Evolutionary conservation across 2,888 invertebrate genomes (phyloP), one percentile per base, ranked within the genome.

Genomic region (Ditula angustiorana): DNA sequence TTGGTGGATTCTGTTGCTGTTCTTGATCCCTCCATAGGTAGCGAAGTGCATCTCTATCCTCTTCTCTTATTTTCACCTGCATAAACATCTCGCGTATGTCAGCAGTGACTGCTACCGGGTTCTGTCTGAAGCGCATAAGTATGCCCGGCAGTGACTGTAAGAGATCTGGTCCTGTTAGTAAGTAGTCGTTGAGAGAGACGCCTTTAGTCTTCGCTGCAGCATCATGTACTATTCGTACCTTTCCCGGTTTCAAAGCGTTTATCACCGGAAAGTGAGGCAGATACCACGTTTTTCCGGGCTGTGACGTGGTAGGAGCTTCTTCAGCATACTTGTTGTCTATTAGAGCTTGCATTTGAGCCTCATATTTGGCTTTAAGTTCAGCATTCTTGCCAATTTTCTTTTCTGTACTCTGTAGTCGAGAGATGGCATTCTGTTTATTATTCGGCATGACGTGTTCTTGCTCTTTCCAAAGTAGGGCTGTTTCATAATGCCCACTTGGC

Each of bases 81-180:
- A 35, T 35, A n/a, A 35, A 8, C n/a, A 35, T n/a, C 11, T 8
- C 35, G 3, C 8, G 3, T 35, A 4, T 10, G n/a, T 35, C n/a
- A n/a, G n/a, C n/a, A n/a, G 35, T n/a, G n/a, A n/a, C n/a, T n/a
- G n/a, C n/a, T n/a, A n/a, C n/a, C n/a, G n/a, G n/a, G n/a, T n/a
- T n/a, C n/a, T n/a, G n/a, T n/a, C 35, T 8, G n/a, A 35, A 35
- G 3, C 35, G 8, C 35, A 35, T 35, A 8, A 35, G 8, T 4
- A 35, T n/a, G 4, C 35, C 35, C 3, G 8, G 35, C 11, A 35
- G n/a, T 35, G 35, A 11, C n/a, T 35, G 8, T n/a, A 35, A n/a
- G 35, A 35, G 55, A 35, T 82, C 80, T 0, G 83, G 81, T 0
- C 82, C 82, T 19, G 69, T 72, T 2, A 82, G 30, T 5, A 86